A percentile compares a stretch with the other conserved stretches of the same genome.
Conservation (phyloP, 2,113 vertebrate species). For the Craseonycteris thonglongyai region DNA sequence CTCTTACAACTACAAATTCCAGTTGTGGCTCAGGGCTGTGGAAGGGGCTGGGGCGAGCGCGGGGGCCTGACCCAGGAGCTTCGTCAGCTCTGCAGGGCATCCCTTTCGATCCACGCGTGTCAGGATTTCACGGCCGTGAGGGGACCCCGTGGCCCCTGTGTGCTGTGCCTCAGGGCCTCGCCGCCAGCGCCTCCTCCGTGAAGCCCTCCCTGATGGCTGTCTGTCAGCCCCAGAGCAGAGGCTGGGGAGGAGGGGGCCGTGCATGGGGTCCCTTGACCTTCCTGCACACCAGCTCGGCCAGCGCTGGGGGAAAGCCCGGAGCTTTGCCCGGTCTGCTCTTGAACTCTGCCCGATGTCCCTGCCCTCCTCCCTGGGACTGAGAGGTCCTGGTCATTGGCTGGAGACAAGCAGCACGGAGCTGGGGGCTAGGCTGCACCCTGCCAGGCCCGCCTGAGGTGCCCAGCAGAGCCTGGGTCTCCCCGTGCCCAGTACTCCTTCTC, state of each 20-base stretch:
- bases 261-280: neutral
- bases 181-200: rapidly evolving
- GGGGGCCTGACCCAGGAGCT: neutral
- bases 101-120: rapidly evolving
- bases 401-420: rapidly evolving
- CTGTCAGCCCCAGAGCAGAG: neutral
- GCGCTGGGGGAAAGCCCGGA: neutral
- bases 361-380: rapidly evolving
- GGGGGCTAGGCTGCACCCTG: neutral
- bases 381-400: neutral
- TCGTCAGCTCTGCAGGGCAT: rapidly evolving
- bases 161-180: neutral
- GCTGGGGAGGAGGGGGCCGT: too few species aligned
- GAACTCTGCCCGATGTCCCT: rapidly evolving
- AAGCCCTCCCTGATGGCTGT: neutral
- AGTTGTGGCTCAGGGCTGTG: neutral
- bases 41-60: neutral
- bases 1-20: neutral
- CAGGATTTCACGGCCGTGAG: neutral
- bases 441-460: neutral
- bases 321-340: neutral
- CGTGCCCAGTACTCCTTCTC: neutral
- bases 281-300: rapidly evolving
- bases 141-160: rapidly evolving
- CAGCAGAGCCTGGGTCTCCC: neutral